Evolutionary conservation across 1,140 invertebrate species (phyloP), one percentile per base, ranked within the genome.

Genomic region (Heterodera carotae): DNA sequence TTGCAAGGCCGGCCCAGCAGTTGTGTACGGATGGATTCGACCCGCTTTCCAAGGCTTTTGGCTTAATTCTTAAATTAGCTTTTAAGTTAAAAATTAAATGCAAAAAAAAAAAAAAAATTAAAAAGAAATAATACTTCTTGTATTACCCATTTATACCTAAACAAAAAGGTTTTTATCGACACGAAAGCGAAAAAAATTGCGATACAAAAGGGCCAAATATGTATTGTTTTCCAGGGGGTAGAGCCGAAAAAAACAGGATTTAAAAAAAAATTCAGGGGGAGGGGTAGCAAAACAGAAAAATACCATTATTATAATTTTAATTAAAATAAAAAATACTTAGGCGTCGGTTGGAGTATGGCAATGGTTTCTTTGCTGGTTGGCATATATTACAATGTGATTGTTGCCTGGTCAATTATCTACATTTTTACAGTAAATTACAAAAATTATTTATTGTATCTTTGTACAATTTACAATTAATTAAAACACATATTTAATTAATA

Each of bases 331-430:
- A 15, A 25, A 67, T 18, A 15, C 10, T 74, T 43, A 75, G 80
- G 80, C 22, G 67, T 83, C 69, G 80, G 80, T 3, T 82, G 80
- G 80, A 71, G 60, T 39, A 81, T 81, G 81, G 71, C 83, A 18
- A 69, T 53, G 34, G 29, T 82, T 12, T 80, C 83, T 5, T 34
- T 82, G n/a, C 43, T 82, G 10, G 79, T 82, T 29, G 48, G 82
- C 48, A 84, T 84, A 64, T 84, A 82, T 34, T 84, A 82, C 53
- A 84, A 84, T 64, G 80, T 82, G 78, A 76, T 82, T 25, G 79
- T 84, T 29, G 71, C 33, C 22, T 82, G 59, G 75, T 66, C 71
- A 15, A 67, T 84, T 5, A 76, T 81, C 22, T 83, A 70, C 48
- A n/a, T 82, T 29, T 79, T 80, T 53, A 82, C n/a, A 27, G 27